A percentile compares a stretch with the other conserved stretches of the same genome.
Evolutionary conservation across 1,140 invertebrate species (phyloP).

Genomic region (Aphelenchoides fujianensis): DNA sequence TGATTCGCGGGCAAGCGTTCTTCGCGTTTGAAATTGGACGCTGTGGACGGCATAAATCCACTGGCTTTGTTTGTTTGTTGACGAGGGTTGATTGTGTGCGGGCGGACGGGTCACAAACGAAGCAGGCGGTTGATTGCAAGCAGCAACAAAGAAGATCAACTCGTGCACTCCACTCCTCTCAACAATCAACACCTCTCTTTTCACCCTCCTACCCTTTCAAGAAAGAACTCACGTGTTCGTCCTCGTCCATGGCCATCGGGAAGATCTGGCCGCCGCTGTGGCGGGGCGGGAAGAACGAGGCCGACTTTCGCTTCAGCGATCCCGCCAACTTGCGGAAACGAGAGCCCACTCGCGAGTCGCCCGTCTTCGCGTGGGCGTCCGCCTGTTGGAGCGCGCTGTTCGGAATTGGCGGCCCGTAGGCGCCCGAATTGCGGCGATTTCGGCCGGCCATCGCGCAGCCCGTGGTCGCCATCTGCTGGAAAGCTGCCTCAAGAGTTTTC

Average conservation of each 20-base stretch:
- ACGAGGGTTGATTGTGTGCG: too few relatives aligned
- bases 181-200: too few relatives aligned
- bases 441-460: neutral
- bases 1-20: too few relatives aligned
- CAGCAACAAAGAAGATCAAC: neutral
- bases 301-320: neutral
- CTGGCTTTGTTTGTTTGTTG: too few relatives aligned
- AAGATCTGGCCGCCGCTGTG: neutral
- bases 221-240: neutral
- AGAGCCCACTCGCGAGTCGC: neutral
- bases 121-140: too few relatives aligned
- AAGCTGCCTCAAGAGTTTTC: conserved; percentile 4
- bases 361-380: neutral
- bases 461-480: conserved; percentile 1
- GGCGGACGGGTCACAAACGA: too few relatives aligned
- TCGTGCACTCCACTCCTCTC: neutral
- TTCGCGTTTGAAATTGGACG: too few relatives aligned
- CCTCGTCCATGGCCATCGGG: neutral
- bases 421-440: neutral
- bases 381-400: neutral
- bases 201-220: too few relatives aligned
- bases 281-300: conserved; percentile 7
- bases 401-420: neutral
- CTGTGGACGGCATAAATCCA: too few relatives aligned
- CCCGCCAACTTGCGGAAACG: neutral